Base-by-base conservation (phyloP, 2,888 invertebrate genomes). In the Chrysomela aeneicollis region DNA sequence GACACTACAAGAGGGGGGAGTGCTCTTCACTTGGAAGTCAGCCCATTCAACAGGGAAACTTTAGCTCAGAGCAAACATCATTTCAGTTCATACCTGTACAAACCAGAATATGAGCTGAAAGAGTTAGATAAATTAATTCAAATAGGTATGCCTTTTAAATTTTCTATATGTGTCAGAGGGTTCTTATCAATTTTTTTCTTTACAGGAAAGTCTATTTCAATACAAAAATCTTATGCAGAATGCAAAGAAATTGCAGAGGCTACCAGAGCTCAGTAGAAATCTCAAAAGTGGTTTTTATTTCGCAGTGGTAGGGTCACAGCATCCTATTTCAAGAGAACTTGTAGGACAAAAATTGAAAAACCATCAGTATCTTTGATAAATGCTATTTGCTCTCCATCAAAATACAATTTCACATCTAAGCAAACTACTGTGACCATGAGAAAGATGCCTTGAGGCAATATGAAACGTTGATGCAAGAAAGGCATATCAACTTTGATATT, bases 391-490 rank as follows among this genome's bases (percentile, higher is more conserved):
- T 21, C 21, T 51, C 50, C 50, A 51, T 22, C 21, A 6, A 51
- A 51, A 51, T 51, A 22, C 50, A 21, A 3, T 22, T 51, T 51
- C 50, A 51, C 22, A 22, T 22, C 22, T 8, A 51, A 51, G 2
- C 50, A 51, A 10, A 51, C 50, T 22, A 18, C 50, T 51, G 50
- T 19, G 19, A 51, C 50, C 50, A 22, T 46, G 59, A 65, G 59
- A 65, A 61, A 51, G 46, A 47, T 12, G 67, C 62, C 10, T 30
- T 68, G 10, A 30, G 53, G 6, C 15, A 49, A 17, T 67, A 61
- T 50, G 35, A 32, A 22, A 32, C 12, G 10, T 47, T 22, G 52
- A 64, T 67, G 64, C n/a, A 22, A n/a, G 12, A 18, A 17, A 47
- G 10, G 10, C 61, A 64, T 53, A 21, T 12, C 22, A 52, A 57